Evolutionary conservation across 2,888 invertebrate species (phyloP).

Genomic region (Ophraella communa): DNA sequence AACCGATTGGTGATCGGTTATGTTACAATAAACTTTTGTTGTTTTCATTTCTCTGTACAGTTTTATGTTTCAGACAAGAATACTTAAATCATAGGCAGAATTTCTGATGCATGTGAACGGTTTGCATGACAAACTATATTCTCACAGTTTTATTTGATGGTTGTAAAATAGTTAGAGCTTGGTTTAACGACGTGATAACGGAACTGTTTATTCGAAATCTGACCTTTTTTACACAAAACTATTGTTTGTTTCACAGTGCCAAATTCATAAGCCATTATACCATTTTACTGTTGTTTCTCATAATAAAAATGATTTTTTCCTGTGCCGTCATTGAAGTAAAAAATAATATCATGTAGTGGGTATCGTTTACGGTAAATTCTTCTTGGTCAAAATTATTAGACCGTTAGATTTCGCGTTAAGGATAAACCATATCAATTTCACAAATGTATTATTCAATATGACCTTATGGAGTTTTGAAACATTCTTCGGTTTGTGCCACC

Average conservation of each 20-base stretch:
- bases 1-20: too few relatives aligned
- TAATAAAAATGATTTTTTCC: background rate
- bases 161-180: background rate
- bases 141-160: background rate
- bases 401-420: background rate
- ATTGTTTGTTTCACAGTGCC: background rate
- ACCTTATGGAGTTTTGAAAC: too few relatives aligned
- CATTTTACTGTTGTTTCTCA: background rate
- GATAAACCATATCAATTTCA: background rate
- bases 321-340: background rate
- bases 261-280: background rate
- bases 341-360: background rate
- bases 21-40: too few relatives aligned
- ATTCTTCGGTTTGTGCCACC: too few relatives aligned
- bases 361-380: slow-evolving; percentile 12
- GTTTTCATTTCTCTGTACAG: too few relatives aligned
- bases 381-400: slow-evolving; percentile 8
- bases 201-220: background rate
- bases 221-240: background rate
- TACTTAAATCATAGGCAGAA: background rate
- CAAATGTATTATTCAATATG: background rate
- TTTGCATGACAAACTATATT: background rate
- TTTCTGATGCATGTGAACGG: background rate
- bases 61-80: too few relatives aligned
- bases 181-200: background rate